Evolutionary conservation across 2,113 vertebrate species (phyloP).

Genomic region (Ranitomeya imitator): DNA sequence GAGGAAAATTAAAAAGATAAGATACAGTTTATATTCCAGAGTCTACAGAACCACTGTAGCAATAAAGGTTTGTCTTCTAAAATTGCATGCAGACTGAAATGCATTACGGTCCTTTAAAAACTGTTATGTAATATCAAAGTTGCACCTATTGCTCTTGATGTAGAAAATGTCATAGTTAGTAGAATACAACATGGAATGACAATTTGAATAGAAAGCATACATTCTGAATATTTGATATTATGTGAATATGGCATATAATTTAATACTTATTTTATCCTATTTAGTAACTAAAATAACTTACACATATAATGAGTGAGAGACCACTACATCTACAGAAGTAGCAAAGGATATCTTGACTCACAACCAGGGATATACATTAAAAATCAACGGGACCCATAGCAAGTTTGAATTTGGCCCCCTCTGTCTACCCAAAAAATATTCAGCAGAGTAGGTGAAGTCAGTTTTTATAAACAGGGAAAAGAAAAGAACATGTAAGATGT

Average conservation of each 20-base stretch:
- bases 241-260: background rate
- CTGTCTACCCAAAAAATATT: no score
- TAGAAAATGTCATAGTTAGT: background rate
- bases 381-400: no score
- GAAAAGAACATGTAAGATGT: no score
- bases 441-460: no score
- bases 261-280: background rate
- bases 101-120: slow-evolving; percentile 44
- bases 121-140: slow-evolving; percentile 46
- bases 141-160: slow-evolving; percentile 13
- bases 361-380: no score
- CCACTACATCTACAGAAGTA: no score
- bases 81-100: slow-evolving; percentile 41
- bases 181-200: background rate
- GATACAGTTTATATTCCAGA: slow-evolving; percentile 46
- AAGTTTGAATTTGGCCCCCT: no score
- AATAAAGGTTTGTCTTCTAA: slow-evolving; percentile 53
- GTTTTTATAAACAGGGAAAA: no score
- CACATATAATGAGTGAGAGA: no score
- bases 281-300: background rate
- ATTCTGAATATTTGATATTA: background rate
- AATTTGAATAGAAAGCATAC: background rate
- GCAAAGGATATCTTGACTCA: no score
- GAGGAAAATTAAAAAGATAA: slow-evolving; percentile 54
- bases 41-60: slow-evolving; percentile 3